These are phyloP conservation scores for Mixornis gularis DNA, from an alignment of 2,113 vertebrate species.

Conservation along the genomic window DNA sequence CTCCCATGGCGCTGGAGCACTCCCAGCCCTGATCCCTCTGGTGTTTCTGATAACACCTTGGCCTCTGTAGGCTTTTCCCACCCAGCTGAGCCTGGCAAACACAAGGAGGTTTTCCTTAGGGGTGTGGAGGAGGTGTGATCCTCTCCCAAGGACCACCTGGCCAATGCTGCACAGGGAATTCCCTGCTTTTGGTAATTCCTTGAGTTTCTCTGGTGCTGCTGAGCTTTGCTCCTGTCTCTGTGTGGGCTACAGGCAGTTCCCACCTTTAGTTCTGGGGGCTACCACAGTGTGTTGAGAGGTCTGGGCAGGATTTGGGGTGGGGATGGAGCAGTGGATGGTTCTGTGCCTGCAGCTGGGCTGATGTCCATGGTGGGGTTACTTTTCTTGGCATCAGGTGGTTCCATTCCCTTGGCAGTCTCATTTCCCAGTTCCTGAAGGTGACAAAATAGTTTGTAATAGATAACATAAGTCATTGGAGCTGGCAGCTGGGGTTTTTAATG, in stretches of 20 bases:
- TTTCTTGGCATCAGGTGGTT: neutral
- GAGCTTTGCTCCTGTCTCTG: neutral
- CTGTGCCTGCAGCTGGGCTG: neutral
- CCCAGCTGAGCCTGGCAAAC: neutral
- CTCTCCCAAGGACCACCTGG: neutral
- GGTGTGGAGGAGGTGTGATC: neutral
- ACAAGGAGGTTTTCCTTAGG: neutral
- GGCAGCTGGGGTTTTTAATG: neutral
- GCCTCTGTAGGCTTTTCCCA: neutral
- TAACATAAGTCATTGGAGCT: neutral
- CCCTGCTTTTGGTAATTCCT: neutral
- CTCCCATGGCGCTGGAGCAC: neutral
- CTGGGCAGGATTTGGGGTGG: neutral
- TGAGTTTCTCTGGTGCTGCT: neutral
- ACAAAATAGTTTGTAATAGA: neutral
- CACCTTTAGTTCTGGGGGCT: neutral
- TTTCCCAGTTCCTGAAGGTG: neutral
- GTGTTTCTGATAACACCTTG: neutral
- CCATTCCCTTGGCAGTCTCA: neutral
- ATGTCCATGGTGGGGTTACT: rapidly evolving
- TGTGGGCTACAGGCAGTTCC: neutral
- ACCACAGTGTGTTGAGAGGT: neutral
- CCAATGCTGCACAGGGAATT: neutral
- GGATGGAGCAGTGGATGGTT: neutral
- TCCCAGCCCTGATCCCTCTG: neutral